phyloP scores from a whole-genome alignment of 2,113 vertebrate genomes.

The Salvator merianae region DNA sequence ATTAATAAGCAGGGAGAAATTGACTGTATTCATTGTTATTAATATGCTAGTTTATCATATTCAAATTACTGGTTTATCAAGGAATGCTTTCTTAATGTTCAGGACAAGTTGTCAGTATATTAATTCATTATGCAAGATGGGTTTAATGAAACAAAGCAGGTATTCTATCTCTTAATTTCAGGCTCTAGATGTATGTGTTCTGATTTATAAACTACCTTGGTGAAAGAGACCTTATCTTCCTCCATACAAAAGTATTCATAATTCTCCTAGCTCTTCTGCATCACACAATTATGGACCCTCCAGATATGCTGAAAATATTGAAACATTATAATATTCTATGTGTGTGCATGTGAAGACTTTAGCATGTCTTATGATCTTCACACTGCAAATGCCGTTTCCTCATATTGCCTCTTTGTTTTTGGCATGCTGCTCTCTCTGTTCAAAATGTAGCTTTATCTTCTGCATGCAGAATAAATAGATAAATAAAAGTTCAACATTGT shows the following conservation, averaged over 20 bases:
- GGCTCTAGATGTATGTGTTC: background rate
- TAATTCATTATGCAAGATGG: background rate
- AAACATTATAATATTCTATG: background rate
- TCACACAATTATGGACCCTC: slow-evolving; percentile 36
- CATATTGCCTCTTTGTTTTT: slow-evolving; percentile 46
- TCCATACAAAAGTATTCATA: background rate
- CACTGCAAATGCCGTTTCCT: slow-evolving; percentile 54
- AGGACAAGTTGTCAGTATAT: background rate
- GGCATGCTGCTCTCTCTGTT: slow-evolving; percentile 52
- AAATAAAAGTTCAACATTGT: slow-evolving; percentile 46
- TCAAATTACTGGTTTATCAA: background rate
- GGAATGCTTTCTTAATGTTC: slow-evolving; percentile 3
- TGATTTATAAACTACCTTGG: background rate
- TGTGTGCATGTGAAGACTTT: slow-evolving; percentile 27
- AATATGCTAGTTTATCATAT: background rate
- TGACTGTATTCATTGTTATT: background rate
- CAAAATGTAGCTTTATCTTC: slow-evolving; percentile 35
- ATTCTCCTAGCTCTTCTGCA: slow-evolving; percentile 33
- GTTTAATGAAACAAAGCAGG: background rate
- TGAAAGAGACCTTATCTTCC: background rate
- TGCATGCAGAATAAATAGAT: slow-evolving; percentile 39
- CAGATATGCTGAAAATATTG: slow-evolving; percentile 19
- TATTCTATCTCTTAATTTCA: slow-evolving; percentile 23
- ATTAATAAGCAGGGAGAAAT: background rate
- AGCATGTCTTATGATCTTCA: slow-evolving; percentile 49